These are phyloP conservation scores for Phaethornis superciliosus DNA, from an alignment of 2,113 vertebrate species.

Conservation along the genomic window DNA sequence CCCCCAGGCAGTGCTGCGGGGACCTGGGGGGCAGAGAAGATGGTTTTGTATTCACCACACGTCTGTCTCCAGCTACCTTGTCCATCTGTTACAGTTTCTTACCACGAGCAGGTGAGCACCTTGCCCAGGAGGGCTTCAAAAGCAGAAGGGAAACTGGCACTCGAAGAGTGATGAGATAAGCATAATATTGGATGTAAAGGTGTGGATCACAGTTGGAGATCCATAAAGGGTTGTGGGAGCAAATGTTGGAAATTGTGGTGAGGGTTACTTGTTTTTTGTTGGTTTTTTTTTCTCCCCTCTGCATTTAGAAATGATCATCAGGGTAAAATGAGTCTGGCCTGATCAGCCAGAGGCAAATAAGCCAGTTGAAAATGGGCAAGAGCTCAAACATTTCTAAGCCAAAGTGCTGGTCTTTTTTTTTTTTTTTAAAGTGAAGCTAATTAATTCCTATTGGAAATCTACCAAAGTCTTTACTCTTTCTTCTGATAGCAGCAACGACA, in stretches of 20 bases:
- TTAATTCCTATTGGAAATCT: slow-evolving; percentile 38
- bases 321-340: not conserved
- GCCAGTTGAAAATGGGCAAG: not conserved
- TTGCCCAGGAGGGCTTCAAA: not conserved
- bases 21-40: not conserved
- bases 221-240: not conserved
- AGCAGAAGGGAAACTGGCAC: not conserved
- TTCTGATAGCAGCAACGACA: not conserved
- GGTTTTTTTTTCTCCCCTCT: no score
- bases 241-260: accelerated
- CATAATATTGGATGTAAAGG: not conserved
- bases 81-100: slow-evolving; percentile 27
- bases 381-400: not conserved
- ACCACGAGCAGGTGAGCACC: not conserved
- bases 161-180: not conserved
- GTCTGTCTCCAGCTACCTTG: not conserved
- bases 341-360: not conserved
- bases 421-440: not conserved
- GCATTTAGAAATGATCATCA: not conserved
- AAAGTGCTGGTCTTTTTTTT: not conserved
- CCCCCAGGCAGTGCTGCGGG: not conserved
- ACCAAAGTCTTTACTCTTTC: not conserved
- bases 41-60: not conserved
- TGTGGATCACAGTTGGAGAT: not conserved
- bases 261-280: not conserved